Base-by-base conservation (phyloP, 2,797 vertebrate species). In the Artibeus lituratus region DNA sequence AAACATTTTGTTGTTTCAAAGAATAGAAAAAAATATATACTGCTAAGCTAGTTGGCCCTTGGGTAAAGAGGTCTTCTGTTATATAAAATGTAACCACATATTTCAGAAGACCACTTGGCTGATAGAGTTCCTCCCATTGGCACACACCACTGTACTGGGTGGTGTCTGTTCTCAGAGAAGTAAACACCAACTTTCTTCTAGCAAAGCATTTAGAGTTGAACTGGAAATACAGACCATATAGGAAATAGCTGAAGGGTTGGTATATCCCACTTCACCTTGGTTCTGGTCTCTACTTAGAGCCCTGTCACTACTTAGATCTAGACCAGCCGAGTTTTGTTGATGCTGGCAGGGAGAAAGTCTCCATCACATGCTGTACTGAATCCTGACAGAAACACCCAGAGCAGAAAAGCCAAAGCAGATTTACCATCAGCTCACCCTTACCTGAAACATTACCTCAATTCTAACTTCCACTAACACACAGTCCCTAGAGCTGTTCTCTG, bases 391-490 rank as follows among this genome's bases (percentile, higher is more conserved):
- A 95, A 74, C 15, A 32, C 44, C 80, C 90, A 24, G 32, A 72
- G 29, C 42, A 51, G n/a, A 92, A 93, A 85, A 37, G 49, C 81
- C 87, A 87, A 96, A 94, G 37, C 42, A 94, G 42, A 76, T 91
- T 95, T 49, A 39, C 73, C 85, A 49, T 88, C 39, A 88, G 74
- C 29, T 90, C 73, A 82, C n/a, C 55, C 42, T 96, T 78, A 42
- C 70, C 51, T 94, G 59, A 96, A 93, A 69, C 1, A 0, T 51
- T 62, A 91, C 73, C 62, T 94, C 44, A 55, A 1, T 76, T 86
- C 15, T 51, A 72, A 77, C 51, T 55, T 57, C 39, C 6, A 16
- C 88, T 83, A 94, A 81, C 47, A 49, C 24, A 62, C 3, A 85
- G 51, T 47, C 26, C 37, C 85, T 67, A 22, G 32, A 26, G 32